phyloP scores from a whole-genome alignment of 37 sponge, comb jelly and placozoan species.

The Halisarca cf. caerulea region DNA sequence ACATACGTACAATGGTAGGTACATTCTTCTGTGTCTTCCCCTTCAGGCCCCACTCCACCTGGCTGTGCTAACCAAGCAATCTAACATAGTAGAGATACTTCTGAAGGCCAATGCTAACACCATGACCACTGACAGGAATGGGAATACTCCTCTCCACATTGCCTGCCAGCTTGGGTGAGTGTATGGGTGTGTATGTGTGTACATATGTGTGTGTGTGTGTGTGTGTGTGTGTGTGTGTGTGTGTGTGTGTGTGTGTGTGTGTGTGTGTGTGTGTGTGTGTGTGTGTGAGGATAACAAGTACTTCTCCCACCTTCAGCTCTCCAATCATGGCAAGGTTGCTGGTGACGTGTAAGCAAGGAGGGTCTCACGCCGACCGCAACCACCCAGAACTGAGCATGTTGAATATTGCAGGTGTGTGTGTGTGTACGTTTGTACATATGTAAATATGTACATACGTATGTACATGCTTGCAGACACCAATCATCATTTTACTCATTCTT shows the following conservation, averaged over 20 bases:
- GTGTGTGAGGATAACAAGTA: not conserved
- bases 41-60: slow-evolving; percentile 84
- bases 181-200: no score
- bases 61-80: slow-evolving; percentile 81
- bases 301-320: not conserved
- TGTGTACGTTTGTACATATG: no score
- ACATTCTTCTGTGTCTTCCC: no score
- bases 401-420: slow-evolving; percentile 11
- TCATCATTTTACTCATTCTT: no score
- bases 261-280: not conserved
- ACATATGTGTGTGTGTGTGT: no score
- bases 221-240: no score
- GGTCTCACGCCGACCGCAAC: not conserved
- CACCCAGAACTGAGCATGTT: slow-evolving; percentile 16
- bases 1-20: no score
- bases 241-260: no score
- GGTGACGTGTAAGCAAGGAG: not conserved
- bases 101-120: slow-evolving; percentile 75
- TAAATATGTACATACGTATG: no score
- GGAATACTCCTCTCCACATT: slow-evolving; percentile 86
- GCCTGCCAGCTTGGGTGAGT: slow-evolving; percentile 76
- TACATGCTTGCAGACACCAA: no score
- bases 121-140: slow-evolving; percentile 75
- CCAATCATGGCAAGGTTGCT: not conserved
- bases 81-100: slow-evolving; percentile 72